Evolutionary conservation across 1,140 invertebrate species (phyloP).

Genomic region (Brachionus asplanchnoidis): DNA sequence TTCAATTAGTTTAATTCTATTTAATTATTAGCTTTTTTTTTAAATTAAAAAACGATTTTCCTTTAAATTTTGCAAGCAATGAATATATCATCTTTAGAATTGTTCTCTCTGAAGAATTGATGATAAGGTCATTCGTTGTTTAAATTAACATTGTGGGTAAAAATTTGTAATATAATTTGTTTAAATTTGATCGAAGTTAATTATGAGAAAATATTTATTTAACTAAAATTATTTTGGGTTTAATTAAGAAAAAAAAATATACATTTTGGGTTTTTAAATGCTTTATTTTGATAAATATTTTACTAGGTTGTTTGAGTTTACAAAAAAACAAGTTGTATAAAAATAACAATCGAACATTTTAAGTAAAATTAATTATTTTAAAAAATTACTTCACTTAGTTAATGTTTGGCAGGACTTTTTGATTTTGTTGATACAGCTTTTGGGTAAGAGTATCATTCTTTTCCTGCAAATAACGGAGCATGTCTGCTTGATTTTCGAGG

Average conservation of each 20-base stretch:
- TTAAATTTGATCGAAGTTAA: too few relatives aligned
- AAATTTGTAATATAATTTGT: too few relatives aligned
- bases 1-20: too few relatives aligned
- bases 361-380: neutral
- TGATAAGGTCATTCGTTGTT: too few relatives aligned
- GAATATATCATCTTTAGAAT: too few relatives aligned
- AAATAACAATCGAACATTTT: neutral
- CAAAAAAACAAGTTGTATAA: neutral
- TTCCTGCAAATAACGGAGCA: constrained; percentile 27
- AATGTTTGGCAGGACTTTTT: neutral
- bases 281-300: neutral
- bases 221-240: too few relatives aligned
- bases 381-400: neutral
- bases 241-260: neutral
- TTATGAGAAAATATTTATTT: too few relatives aligned
- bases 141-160: too few relatives aligned
- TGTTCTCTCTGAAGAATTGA: too few relatives aligned
- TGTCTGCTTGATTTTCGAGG: constrained; percentile 39
- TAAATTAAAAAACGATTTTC: too few relatives aligned
- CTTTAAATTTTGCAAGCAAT: too few relatives aligned
- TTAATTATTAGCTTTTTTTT: too few relatives aligned
- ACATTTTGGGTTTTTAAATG: neutral
- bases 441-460: constrained; percentile 18
- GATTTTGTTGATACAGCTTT: constrained; percentile 16
- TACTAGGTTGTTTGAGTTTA: neutral